phyloP scores from a whole-genome alignment of 2,797 vertebrate species.

The Alfaro cultratus region DNA sequence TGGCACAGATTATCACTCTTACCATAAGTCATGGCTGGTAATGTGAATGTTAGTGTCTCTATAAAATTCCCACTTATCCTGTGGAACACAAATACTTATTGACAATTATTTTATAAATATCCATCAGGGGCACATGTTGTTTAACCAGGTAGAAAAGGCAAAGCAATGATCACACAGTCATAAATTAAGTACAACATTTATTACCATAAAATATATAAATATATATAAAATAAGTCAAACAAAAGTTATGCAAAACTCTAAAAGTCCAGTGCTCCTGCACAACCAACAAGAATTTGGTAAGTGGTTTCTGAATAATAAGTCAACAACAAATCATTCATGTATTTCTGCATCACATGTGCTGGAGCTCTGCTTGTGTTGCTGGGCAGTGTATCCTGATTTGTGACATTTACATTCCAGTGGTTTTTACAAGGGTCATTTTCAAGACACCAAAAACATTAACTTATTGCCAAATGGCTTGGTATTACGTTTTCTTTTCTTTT shows the following conservation, averaged over 20 bases:
- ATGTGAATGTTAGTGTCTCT: slow-evolving; percentile 29
- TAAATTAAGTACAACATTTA: background rate
- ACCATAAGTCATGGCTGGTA: slow-evolving; percentile 58
- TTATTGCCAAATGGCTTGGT: too few relatives aligned
- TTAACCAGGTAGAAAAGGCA: background rate
- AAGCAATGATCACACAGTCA: background rate
- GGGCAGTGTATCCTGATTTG: too few relatives aligned
- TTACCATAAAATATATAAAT: too few relatives aligned
- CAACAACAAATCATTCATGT: too few relatives aligned
- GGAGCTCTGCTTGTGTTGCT: too few relatives aligned
- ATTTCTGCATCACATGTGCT: too few relatives aligned
- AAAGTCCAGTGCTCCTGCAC: background rate
- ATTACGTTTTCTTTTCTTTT: too few relatives aligned
- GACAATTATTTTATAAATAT: background rate
- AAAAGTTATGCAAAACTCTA: background rate
- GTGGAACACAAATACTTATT: slow-evolving; percentile 1
- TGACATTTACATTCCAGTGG: too few relatives aligned
- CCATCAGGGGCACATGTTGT: background rate
- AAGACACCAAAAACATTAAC: too few relatives aligned
- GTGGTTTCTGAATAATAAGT: too few relatives aligned
- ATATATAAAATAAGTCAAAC: background rate
- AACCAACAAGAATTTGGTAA: too few relatives aligned
- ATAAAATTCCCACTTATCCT: slow-evolving; percentile 21
- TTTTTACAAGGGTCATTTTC: too few relatives aligned
- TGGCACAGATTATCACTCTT: slow-evolving; percentile 46